Conservation (phyloP, 2,888 invertebrate species). For the Hemithea aestivaria region DNA sequence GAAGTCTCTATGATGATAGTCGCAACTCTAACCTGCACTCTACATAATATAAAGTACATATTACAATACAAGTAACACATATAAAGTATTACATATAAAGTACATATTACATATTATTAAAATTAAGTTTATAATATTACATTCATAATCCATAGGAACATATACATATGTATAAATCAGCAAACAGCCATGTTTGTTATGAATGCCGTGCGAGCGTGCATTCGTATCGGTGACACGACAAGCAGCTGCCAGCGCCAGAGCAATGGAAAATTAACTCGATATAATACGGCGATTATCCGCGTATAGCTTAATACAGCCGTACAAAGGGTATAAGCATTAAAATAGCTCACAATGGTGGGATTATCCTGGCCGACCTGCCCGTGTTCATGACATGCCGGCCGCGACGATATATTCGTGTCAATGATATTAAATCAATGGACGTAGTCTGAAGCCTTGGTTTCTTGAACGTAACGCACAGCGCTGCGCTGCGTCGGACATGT, state of each 20-base stretch:
- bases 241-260: conserved; percentile 65
- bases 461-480: no score
- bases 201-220: conserved; percentile 6
- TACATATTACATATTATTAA: conserved; percentile 4
- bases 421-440: no score
- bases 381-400: conserved; percentile 23
- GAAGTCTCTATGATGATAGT: no score
- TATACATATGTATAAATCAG: no score
- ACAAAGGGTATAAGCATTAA: conserved; percentile 75
- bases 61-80: no score
- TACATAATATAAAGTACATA: no score
- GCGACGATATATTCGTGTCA: conserved; percentile 51
- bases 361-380: conserved; percentile 66
- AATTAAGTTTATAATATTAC: no score
- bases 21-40: no score
- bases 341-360: conserved; percentile 74
- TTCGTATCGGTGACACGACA: conserved; percentile 41
- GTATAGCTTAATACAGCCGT: conserved; percentile 74
- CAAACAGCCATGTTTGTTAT: neutral
- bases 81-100: no score
- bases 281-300: conserved; percentile 77
- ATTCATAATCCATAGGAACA: no score
- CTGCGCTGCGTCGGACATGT: no score
- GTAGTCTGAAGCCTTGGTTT: no score
- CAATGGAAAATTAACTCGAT: conserved; percentile 73